phyloP scores from a whole-genome alignment of 2,797 vertebrate genomes.

The Coilia nasus region DNA sequence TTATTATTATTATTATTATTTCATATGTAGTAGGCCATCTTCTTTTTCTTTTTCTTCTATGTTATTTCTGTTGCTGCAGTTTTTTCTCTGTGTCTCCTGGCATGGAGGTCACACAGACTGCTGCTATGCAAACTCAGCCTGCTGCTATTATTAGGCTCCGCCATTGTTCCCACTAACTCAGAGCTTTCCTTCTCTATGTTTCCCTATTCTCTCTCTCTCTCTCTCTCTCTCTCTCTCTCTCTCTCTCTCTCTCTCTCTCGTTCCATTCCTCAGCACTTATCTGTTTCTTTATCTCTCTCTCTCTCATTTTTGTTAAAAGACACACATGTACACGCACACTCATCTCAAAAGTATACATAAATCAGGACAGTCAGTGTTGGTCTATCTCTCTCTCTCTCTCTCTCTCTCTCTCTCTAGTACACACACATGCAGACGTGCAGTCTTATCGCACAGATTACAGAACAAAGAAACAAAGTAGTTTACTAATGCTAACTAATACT shows the following conservation, averaged over 20 bases:
- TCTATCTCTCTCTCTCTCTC: conserved; percentile 16
- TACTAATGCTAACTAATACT: neutral
- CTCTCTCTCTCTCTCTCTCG: no score
- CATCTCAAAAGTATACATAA: no score
- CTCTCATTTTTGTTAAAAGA: no score
- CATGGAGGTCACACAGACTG: conserved; percentile 4
- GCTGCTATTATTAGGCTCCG: conserved; percentile 31
- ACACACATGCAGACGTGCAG: conserved; percentile 38
- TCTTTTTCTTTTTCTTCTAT: no score
- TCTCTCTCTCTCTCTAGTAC: neutral
- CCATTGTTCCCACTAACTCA: neutral
- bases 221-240: no score
- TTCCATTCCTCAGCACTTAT: no score
- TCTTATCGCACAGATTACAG: neutral
- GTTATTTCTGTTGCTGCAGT: neutral
- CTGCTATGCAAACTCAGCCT: conserved; percentile 33
- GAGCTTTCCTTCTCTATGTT: neutral
- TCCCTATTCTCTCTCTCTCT: neutral
- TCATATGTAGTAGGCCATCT: neutral
- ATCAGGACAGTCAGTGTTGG: no score
- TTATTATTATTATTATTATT: neutral
- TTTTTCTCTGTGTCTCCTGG: neutral
- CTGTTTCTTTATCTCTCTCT: no score
- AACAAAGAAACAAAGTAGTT: neutral
- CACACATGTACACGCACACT: no score